Conservation (phyloP, 2,888 invertebrate species). For the Cabera pusaria region DNA sequence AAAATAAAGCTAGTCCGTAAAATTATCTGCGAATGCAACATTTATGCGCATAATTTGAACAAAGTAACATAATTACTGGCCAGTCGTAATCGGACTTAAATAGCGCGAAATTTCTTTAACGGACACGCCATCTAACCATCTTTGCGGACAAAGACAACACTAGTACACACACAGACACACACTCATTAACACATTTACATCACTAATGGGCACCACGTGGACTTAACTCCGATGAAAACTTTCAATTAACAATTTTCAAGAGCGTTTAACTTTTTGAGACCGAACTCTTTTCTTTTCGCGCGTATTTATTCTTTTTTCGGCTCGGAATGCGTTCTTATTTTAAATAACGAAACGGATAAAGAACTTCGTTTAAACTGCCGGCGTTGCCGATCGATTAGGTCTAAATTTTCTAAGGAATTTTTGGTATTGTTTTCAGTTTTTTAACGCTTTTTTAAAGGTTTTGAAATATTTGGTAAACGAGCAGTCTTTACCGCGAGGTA, state of each 20-base stretch:
- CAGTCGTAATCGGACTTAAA: constrained; percentile 38
- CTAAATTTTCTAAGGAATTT: constrained; percentile 39
- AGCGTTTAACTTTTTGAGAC: constrained; percentile 26
- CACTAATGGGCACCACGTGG: constrained; percentile 70
- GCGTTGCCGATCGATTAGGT: constrained; percentile 62
- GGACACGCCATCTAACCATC: constrained; percentile 43
- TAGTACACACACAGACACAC: constrained; percentile 68
- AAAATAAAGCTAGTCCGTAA: constrained; percentile 5
- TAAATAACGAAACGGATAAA: constrained; percentile 66
- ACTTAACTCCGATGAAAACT: constrained; percentile 52
- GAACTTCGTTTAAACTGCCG: constrained; percentile 56
- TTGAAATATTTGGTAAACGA: constrained; percentile 61
- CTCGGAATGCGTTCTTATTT: constrained; percentile 60
- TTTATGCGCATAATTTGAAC: constrained; percentile 29
- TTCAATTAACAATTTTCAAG: constrained; percentile 57
- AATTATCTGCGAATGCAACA: constrained; percentile 3
- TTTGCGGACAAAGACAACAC: constrained; percentile 54
- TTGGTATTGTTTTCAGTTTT: constrained; percentile 40
- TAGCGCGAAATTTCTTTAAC: constrained; percentile 44
- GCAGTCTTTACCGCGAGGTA: constrained; percentile 83
- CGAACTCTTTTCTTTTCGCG: constrained; percentile 27
- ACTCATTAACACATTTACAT: constrained; percentile 80
- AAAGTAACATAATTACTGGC: constrained; percentile 24
- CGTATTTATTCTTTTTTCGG: constrained; percentile 45
- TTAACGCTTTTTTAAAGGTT: constrained; percentile 40